Evolutionary conservation across 2,113 vertebrate species (phyloP), one percentile per base, ranked within the genome.

Genomic region (Rynchops niger): DNA sequence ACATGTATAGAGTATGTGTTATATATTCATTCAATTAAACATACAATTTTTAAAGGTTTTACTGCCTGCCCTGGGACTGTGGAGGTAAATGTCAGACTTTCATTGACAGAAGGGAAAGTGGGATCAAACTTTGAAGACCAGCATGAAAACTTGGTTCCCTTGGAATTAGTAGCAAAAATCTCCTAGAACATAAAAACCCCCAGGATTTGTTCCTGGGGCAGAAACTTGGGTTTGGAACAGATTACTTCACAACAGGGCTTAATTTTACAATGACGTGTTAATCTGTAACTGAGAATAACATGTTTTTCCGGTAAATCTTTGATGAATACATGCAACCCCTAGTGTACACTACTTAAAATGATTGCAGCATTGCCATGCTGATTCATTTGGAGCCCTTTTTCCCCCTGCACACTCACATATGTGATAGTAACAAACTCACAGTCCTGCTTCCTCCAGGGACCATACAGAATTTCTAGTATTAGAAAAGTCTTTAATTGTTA

Each of bases 261-360:
- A 82, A 91, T 95, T 97, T 97, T 92, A 93, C 88, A 92, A 90
- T 86, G 70, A 42, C 0, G 0, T 78, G 92, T 97, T 97, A 97
- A 97, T 97, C 88, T 96, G 40, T 96, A 96, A 97, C 94, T 88
- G 72, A 63, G 76, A 77, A 80, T 92, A 96, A 80, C 61, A 27
- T 86, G 76, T 86, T 97, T 96, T 95, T 65, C 63, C 25, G 0
- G 82, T 73, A 88, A 96, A 93, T 86, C 94, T 92, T 86, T 93
- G 66, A 58, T 79, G 82, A 25, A 56, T 91, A 53, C 65, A n/a
- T 63, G 82, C 86, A 82, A 25, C 8, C 63, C 22, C 43, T 4
- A 2, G 40, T 29, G 53, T 88, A 52, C 43, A n/a, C 25, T 61
- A 5, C 69, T 91, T 69, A 11, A 45, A 82, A 40, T 0, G 7